A percentile compares a stretch with the other conserved stretches of the same genome.
These are phyloP conservation scores for Brachyrhaphis roseni DNA, from an alignment of 2,797 vertebrate species.

Conservation along the genomic window DNA sequence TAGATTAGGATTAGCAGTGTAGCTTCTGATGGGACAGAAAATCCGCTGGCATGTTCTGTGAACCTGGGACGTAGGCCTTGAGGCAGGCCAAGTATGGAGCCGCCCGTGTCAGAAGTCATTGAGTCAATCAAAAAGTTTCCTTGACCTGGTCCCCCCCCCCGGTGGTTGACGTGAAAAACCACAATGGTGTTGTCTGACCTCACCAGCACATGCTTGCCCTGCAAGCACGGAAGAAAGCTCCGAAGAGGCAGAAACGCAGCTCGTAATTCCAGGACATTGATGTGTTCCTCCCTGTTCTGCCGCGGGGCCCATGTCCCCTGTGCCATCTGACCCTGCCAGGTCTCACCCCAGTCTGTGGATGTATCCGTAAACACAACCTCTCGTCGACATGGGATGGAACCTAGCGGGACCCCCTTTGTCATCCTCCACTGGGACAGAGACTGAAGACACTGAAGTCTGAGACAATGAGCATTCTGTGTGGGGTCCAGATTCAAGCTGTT, in stretches of 20 bases:
- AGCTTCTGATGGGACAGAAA: background rate
- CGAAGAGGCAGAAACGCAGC: too few relatives aligned
- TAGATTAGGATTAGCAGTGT: background rate
- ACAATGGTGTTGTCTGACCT: too few relatives aligned
- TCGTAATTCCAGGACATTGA: background rate
- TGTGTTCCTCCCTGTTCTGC: background rate
- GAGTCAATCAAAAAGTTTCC: background rate
- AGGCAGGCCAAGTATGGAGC: background rate
- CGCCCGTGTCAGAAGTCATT: background rate
- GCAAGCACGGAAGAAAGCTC: too few relatives aligned
- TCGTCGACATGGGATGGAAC: background rate
- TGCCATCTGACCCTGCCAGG: background rate
- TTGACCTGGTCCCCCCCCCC: background rate
- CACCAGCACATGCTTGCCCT: too few relatives aligned
- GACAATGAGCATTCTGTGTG: too few relatives aligned
- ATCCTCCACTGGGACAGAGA: background rate
- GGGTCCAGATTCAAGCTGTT: too few relatives aligned
- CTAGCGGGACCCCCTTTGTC: background rate
- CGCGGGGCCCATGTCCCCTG: background rate
- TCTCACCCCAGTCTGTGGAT: background rate
- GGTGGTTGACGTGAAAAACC: too few relatives aligned
- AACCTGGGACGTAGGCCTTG: background rate
- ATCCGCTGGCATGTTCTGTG: too few relatives aligned
- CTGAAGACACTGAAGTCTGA: background rate
- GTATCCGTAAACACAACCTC: background rate